These are phyloP conservation scores for Scrobipalpa atriplicella DNA, from an alignment of 2,888 invertebrate species.

Conservation along the genomic window DNA sequence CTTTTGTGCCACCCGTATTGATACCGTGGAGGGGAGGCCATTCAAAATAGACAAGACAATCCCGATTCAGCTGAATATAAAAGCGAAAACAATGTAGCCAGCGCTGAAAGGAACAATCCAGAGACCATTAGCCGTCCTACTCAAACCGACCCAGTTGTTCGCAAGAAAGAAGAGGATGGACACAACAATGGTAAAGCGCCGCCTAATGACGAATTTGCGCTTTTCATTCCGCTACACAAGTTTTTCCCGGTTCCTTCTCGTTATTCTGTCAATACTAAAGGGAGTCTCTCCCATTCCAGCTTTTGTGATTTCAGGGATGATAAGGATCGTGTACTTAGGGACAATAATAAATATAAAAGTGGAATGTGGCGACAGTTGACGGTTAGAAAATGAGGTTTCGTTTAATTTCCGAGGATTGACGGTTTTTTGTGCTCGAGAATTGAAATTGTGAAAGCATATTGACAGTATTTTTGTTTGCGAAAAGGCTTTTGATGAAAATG, in stretches of 20 bases:
- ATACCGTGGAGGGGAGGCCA: constrained; percentile 81
- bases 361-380: constrained; percentile 44
- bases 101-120: constrained; percentile 83
- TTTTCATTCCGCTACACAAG: constrained; percentile 83
- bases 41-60: constrained; percentile 82
- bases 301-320: constrained; percentile 66
- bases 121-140: constrained; percentile 72
- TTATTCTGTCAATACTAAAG: constrained; percentile 78
- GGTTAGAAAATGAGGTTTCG: constrained; percentile 43
- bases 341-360: constrained; percentile 58
- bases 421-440: constrained; percentile 22
- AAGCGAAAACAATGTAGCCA: constrained; percentile 83
- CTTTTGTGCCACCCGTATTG: constrained; percentile 79
- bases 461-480: constrained; percentile 6
- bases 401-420: constrained; percentile 39
- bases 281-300: constrained; percentile 48
- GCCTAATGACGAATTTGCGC: constrained; percentile 83
- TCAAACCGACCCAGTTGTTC: constrained; percentile 46
- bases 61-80: constrained; percentile 80
- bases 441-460: constrained; percentile 24
- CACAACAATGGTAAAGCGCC: constrained; percentile 80
- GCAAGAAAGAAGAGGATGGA: constrained; percentile 54
- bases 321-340: constrained; percentile 71
- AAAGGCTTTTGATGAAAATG: constrained; percentile 3
- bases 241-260: constrained; percentile 78